Evolutionary conservation across 2,888 invertebrate genomes (phyloP), one percentile per base, ranked within the genome.

Genomic region (Aphodius sticticus): DNA sequence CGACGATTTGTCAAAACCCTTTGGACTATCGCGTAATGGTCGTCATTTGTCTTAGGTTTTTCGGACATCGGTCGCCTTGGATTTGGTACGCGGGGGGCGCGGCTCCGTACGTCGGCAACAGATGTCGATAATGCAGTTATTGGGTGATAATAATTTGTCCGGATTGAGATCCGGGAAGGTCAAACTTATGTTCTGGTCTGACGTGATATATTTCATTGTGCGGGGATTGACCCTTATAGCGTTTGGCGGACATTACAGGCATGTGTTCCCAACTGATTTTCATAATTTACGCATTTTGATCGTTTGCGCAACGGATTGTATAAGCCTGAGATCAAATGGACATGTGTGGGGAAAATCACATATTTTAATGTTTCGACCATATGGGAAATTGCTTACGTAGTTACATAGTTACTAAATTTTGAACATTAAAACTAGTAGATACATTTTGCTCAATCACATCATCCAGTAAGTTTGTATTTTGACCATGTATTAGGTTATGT

Each of bases 101-200:
- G 2, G 26, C 26, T 26, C 26, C 26, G 9, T 53, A 53, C 53
- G 53, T 53, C 53, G 53, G 53, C 12, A 53, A 53, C 53, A 53
- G 53, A 53, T 53, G 53, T 53, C 53, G 53, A 53, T 53, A 53
- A 53, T 53, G 53, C 53, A 53, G 53, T 53, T 53, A 53, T 53
- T 53, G 53, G 53, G 53, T 53, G 53, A 53, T 53, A 53, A 53
- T 53, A 53, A 53, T 53, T 53, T 53, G 53, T 53, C 6, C 53
- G 53, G 53, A 12, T 53, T 7, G 53, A 53, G 53, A 53, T 53
- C 53, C 12, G 9, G 53, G 12, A 53, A 53, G 53, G 53, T 53
- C 53, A 53, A 53, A 53, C 53, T 53, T 53, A 53, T 53, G 53
- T 53, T 53, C 53, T 53, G 53, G 12, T 53, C 53, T 7, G 53